Evolutionary conservation across 2,113 vertebrate genomes (phyloP), one percentile per base, ranked within the genome.

Genomic region (Salminus brasiliensis): DNA sequence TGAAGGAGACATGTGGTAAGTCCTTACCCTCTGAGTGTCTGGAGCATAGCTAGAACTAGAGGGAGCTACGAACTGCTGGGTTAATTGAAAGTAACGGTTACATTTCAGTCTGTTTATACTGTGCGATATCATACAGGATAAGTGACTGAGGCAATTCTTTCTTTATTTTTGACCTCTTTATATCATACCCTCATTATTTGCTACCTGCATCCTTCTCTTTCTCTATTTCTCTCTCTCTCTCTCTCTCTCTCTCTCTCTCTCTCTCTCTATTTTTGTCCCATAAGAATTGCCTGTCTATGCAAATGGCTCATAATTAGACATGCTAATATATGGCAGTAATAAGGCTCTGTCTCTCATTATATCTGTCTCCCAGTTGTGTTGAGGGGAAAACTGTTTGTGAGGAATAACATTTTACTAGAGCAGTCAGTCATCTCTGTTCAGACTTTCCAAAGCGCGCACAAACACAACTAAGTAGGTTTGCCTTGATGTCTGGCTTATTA

Each of bases 241-340:
- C 29, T 6, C 0, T 57, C 18, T 25, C 12, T 39, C 13, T 0
- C 6, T 16, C 32, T 32, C 23, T 39, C 63, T 65, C 29, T 41
- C 34, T 34, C 18, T 47, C 49, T 63, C 43, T 21, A 7, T 73
- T 29, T 76, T 13, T 25, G 21, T 60, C 75, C 65, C 15, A 36
- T 53, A 66, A 68, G 59, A 62, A n/a, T 79, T 53, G 60, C 45
- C 74, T 52, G 70, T 77, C 67, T 84, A 82, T 86, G 84, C 83
- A 77, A 86, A 84, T 85, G 41, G 11, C 68, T 76, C 76, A 70
- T 86, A 85, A 88, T 88, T 85, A 85, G 76, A 84, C 81, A 80
- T 77, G 73, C 75, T 88, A 86, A 88, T 86, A 81, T 82, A 82
- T 78, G 74, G 66, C 53, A 59, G 81, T 77, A 86, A 86, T 80